Evolutionary conservation across 2,113 vertebrate genomes (phyloP), one percentile per base, ranked within the genome.

Genomic region (Canis aureus): DNA sequence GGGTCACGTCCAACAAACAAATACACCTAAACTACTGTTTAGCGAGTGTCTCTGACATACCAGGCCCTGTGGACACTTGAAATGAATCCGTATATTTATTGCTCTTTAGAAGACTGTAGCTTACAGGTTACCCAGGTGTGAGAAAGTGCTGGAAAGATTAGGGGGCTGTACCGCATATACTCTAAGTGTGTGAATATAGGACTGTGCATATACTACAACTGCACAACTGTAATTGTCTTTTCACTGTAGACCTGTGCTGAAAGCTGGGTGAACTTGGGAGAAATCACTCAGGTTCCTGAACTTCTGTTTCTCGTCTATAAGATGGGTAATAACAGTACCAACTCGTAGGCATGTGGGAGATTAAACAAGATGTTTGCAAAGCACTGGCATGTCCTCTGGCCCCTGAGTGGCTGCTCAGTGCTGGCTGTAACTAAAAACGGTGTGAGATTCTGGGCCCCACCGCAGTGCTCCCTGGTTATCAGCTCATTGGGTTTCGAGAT

Each of bases 91-190:
- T 15, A 22, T 8, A 25, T 13, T 51, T n/a, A 19, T 57, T 82
- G 62, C 35, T 85, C n/a, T 69, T 59, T 22, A 60, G 88, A n/a
- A 91, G 55, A 76, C 32, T 92, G 73, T 3, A 15, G 79, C 32
- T 20, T 32, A 69, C 17, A 57, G 71, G 55, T 59, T 82, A 23
- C 8, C 32, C 16, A 71, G 15, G 81, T 74, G 29, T 84, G 51
- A 95, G 62, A 82, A 85, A 90, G 32, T 43, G 60, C 66, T 92
- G 22, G 62, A 82, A 83, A 85, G 79, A 60, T 2, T 27, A 66
- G 6, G 32, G 64, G 17, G 38, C 32, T 10, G 1, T 3, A 6
- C 3, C n/a, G 25, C 29, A 66, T n/a, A 3, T 16, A 10, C 19
- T 32, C 0, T 4, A 43, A 43, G 1, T 20, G 23, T 66, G 35